phyloP scores from a whole-genome alignment of 2,113 vertebrate species.

The Cepphus grylle region DNA sequence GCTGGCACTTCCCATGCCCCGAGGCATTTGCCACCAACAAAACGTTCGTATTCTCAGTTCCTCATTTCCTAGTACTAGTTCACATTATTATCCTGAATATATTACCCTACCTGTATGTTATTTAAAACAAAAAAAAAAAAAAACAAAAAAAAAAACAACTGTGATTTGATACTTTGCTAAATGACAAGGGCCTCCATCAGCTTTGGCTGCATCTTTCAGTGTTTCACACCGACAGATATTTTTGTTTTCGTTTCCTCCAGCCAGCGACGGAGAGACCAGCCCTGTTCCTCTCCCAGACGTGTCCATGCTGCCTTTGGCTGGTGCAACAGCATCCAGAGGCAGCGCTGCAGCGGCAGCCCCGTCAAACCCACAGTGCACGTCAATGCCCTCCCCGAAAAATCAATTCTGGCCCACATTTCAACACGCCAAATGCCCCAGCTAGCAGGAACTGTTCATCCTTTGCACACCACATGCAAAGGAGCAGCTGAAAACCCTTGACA shows the following conservation, averaged over 20 bases:
- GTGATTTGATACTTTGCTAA: background rate
- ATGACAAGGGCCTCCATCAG: background rate
- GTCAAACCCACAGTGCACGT: background rate
- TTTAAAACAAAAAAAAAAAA: background rate
- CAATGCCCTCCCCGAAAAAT: background rate
- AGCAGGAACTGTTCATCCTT: background rate
- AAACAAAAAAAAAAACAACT: too few species aligned
- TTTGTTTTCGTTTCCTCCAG: background rate
- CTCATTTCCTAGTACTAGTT: background rate
- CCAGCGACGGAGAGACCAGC: background rate
- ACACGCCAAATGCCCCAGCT: fast-evolving
- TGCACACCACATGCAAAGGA: background rate
- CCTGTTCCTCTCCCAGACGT: background rate
- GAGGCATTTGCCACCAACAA: background rate
- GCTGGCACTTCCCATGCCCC: background rate
- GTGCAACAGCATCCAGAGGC: background rate
- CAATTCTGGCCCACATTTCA: background rate
- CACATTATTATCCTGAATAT: background rate
- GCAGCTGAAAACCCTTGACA: background rate
- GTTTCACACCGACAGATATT: background rate
- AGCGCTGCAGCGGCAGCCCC: fast-evolving
- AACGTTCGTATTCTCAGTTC: background rate
- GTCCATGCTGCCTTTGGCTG: background rate
- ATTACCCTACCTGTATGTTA: background rate
- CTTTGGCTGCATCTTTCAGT: background rate